Evolutionary conservation across 35 echinoderm and acorn worm species (phyloP).

Genomic region (Apostichopus parvimensis): DNA sequence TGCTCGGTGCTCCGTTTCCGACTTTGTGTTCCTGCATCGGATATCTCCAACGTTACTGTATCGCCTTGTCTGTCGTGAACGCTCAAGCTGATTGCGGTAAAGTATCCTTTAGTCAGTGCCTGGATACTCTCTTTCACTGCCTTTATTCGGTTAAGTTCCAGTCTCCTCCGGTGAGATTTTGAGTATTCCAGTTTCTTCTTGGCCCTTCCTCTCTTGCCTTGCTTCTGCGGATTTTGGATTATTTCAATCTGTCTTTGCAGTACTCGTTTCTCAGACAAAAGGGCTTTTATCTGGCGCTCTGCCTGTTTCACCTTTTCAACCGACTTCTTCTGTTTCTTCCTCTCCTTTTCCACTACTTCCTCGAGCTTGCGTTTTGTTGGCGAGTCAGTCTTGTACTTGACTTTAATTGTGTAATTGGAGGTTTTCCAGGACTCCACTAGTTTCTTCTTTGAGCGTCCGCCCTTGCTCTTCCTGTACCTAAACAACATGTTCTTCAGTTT

Average conservation of each 20-base stretch:
- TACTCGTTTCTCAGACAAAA: not conserved
- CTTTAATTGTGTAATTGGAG: not conserved
- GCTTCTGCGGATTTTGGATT: not conserved
- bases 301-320: not conserved
- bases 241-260: not conserved
- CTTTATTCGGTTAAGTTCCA: not conserved
- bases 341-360: not conserved
- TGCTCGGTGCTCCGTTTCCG: not conserved
- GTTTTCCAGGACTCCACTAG: not conserved
- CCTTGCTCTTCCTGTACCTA: not conserved
- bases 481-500: conserved; percentile 19
- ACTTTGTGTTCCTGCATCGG: not conserved
- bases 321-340: not conserved
- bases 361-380: conserved; percentile 21
- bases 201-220: not conserved
- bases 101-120: not conserved
- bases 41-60: conserved; percentile 14
- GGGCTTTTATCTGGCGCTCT: not conserved
- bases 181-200: conserved; percentile 31
- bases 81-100: not conserved
- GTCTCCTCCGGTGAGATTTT: not conserved
- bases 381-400: conserved; percentile 13
- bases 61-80: not conserved
- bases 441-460: not conserved
- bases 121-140: not conserved